These are phyloP conservation scores for Lanistes nyassanus DNA, from an alignment of 1,140 invertebrate species.

Conservation along the genomic window DNA sequence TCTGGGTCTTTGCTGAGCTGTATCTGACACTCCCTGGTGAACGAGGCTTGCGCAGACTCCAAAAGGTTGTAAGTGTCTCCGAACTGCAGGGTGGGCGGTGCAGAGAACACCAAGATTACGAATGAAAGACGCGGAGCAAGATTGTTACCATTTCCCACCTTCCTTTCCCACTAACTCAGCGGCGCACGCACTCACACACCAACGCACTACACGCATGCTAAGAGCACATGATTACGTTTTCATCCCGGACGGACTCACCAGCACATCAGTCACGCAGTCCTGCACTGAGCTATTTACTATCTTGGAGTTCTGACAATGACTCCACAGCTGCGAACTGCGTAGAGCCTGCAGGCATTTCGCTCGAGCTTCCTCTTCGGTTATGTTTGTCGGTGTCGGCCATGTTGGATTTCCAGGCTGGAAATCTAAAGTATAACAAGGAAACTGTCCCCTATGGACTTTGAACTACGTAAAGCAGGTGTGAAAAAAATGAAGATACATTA, in stretches of 20 bases:
- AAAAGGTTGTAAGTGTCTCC: neutral
- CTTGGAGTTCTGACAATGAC: neutral
- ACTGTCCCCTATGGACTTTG: too few species aligned
- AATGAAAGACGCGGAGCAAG: neutral
- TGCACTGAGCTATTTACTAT: neutral
- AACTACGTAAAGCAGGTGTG: too few species aligned
- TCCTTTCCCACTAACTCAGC: neutral
- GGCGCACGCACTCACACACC: neutral
- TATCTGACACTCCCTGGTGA: conserved; percentile 21
- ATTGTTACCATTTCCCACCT: neutral
- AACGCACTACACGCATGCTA: neutral
- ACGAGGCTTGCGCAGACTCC: conserved; percentile 1
- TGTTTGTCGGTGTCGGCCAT: conserved; percentile 21
- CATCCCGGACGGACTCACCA: neutral
- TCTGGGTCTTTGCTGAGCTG: neutral
- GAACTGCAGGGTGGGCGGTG: neutral
- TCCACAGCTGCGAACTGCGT: neutral
- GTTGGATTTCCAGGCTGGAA: neutral
- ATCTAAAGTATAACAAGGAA: too few species aligned
- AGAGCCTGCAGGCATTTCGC: neutral
- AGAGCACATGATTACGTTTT: neutral
- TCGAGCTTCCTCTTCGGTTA: conserved; percentile 17
- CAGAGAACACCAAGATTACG: neutral
- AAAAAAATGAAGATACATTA: too few species aligned
- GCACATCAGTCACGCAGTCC: conserved; percentile 1